Evolutionary conservation across 1,140 invertebrate genomes (phyloP), one percentile per base, ranked within the genome.

Genomic region (Macrosteles quadrilineatus): DNA sequence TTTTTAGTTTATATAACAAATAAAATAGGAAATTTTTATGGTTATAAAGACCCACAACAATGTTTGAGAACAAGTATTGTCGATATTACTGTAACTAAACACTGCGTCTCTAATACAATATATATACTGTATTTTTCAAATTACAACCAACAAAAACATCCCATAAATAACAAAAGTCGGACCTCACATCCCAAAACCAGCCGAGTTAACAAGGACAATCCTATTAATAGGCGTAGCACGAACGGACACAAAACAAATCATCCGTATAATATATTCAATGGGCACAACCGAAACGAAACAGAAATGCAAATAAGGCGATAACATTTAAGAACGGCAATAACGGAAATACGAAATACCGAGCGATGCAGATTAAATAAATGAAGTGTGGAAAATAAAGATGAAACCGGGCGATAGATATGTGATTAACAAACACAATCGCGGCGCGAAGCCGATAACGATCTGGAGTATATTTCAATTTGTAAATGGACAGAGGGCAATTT

Each of bases 261-360:
- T 66, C 64, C 64, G 63, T 43, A 50, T 66, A 70, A 70, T 70
- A 29, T 59, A 59, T 27, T 21, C 55, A 59, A 30, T 36, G 32
- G 32, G 32, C 32, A 36, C 32, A 36, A 36, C 32, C 21, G 25
- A 59, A 59, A 25, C 55, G 21, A 50, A n/a, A 50, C 47, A 6
- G 3, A 50, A 50, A 59, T 59, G 55, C 55, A 59, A 23, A 59
- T 59, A 59, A 30, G 55, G 23, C 55, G 25, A 50, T 50, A 50
- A 50, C 21, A 50, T 50, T 50, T 50, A 50, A 19, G 21, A 70
- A 62, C 36, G 36, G 62, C 47, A 65, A 70, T 66, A 53, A 66
- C 19, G 30, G 50, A 47, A 23, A 47, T 53, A 31, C 29, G 47
- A 32, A 59, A 62, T 29, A 62, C 36, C 17, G 63, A 23, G 29